Evolutionary conservation across 1,140 invertebrate species (phyloP), one percentile per base, ranked within the genome.

Genomic region (Diachasmimorpha longicaudata): DNA sequence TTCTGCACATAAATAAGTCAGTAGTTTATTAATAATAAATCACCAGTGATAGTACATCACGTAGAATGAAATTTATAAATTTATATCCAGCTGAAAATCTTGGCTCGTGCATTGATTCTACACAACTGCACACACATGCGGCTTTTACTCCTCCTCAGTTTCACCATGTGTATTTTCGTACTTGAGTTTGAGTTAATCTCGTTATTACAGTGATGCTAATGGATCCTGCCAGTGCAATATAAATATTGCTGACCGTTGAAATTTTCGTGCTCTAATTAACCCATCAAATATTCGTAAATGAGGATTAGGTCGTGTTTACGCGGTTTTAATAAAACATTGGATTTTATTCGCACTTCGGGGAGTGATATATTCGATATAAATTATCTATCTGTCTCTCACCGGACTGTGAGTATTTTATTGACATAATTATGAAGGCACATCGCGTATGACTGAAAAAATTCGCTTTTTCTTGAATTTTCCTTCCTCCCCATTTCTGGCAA

Each of bases 1-100:
- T 92, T 91, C 94, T 95, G 88, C 46, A 91, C 91, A 79, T 75
- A 81, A 11, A 23, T 19, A 70, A 42, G 44, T 14, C 42, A 73
- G n/a, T n/a, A 39, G n/a, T 37, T 48, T 44, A 0, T 37, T 70
- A 68, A 68, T 31, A 74, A 31, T 68, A 68, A 42, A 68, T 9
- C 4, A 8, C 25, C 11, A n/a, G 25, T 68, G 31, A 9, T 58
- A 21, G 16, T 68, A n/a, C 39, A 68, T 68, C n/a, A 37, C 21
- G 31, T 8, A 66, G 36, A 31, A 66, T 13, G 21, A 25, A 21
- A 58, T 58, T n/a, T 21, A 58, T 19, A 58, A 66, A n/a, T 31
- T 31, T 31, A 11, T 31, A 31, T 66, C 21, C n/a, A 31, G 23
- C 4, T 4, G 58, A 14, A 66, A 66, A 8, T 31, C 23, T 10